Base-by-base conservation (phyloP, 2,113 vertebrate genomes). In the Prionailurus bengalensis region DNA sequence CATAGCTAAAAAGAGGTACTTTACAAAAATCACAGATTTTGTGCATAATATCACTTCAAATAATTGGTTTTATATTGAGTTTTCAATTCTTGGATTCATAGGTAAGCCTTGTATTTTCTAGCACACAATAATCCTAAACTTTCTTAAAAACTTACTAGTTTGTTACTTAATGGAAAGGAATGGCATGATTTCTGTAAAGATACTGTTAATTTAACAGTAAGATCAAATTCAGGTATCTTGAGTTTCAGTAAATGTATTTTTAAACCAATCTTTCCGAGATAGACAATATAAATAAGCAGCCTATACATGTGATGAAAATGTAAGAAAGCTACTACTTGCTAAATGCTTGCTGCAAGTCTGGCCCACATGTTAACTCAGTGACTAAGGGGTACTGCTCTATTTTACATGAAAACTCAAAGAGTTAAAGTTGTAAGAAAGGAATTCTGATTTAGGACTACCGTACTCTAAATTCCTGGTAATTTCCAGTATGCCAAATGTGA, bases 71-170 rank as follows among this genome's bases (percentile, higher is more conserved):
- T 96, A 98, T 84, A 98, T 99, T 0, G 98, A 99, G 89, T 99
- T 99, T 97, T 99, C 99, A 63, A 97, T 98, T 16, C 98, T 99
- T 97, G 99, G 99, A 93, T 99, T 99, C 98, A 99, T 99, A 97
- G 99, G 99, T 99, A 98, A 99, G 99, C 96, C 78, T n/a, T 85
- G 66, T 31, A 6, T 91, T 76, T 93, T 84, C 74, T 76, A 74
- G 29, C 17, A 70, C 31, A 79, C 1, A 33, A 5, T 82, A 94
- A 53, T 73, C 25, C 42, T 71, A 80, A 92, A 58, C 78, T 3
- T 87, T 94, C 90, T 94, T n/a, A 87, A 94, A 53, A 95, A 61
- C 16, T 86, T 95, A 45, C 17, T 42, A 91, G 12, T 36, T 36
- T 36, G 36, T 82, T 94, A 73, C 76, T 55, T 55, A 98, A 27